These are phyloP conservation scores for Tachina lurida DNA, from an alignment of 2,888 invertebrate species.

Conservation along the genomic window DNA sequence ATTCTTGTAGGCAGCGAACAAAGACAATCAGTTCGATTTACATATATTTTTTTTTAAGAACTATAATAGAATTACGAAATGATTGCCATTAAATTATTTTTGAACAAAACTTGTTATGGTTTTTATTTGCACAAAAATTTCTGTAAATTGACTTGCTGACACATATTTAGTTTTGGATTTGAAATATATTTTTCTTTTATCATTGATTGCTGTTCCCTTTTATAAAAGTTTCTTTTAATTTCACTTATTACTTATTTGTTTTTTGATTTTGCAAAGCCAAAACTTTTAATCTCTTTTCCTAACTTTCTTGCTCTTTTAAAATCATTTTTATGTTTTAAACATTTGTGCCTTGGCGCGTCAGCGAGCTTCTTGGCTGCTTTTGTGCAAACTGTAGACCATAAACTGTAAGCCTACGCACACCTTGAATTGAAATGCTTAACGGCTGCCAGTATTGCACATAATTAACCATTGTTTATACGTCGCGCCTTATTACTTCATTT, in stretches of 20 bases:
- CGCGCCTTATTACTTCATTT: constrained; percentile 54
- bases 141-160: too few relatives aligned
- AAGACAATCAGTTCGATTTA: not conserved
- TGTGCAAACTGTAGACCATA: not conserved
- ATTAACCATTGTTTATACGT: constrained; percentile 51
- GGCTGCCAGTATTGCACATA: constrained; percentile 30
- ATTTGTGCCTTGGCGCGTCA: not conserved
- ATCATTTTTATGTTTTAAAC: not conserved
- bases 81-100: too few relatives aligned
- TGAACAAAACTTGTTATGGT: too few relatives aligned
- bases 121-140: too few relatives aligned
- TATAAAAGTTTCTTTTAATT: not conserved
- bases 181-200: too few relatives aligned
- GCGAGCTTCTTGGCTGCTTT: not conserved
- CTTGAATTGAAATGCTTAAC: constrained; percentile 15
- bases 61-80: too few relatives aligned
- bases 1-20: too few relatives aligned
- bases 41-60: not conserved
- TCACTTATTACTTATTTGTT: not conserved
- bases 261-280: not conserved
- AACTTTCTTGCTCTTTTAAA: not conserved
- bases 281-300: not conserved
- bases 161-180: not conserved
- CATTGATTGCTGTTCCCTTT: not conserved
- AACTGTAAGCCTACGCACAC: not conserved